Conservation (phyloP, 1,140 invertebrate species). For the Physella acuta region DNA sequence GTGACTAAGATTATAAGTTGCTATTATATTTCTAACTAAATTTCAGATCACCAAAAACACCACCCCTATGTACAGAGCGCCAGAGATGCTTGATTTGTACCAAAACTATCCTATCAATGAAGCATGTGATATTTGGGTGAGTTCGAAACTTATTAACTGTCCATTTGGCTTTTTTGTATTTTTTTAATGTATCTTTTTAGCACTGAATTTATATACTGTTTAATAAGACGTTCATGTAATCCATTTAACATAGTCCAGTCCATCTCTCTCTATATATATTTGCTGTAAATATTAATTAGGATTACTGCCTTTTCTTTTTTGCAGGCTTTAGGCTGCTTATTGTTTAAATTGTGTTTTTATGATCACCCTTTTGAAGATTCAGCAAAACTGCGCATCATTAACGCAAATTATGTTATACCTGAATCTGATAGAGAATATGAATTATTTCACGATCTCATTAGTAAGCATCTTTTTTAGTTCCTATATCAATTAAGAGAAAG, state of each 20-base stretch:
- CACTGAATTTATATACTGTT: too few relatives aligned
- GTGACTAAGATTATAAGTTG: background rate
- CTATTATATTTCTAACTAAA: constrained; percentile 9
- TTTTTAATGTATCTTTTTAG: too few relatives aligned
- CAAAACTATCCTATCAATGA: constrained; percentile 86
- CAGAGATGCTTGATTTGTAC: constrained; percentile 98
- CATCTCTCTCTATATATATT: too few relatives aligned
- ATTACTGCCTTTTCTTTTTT: background rate
- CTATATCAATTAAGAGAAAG: background rate
- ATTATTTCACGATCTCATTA: constrained; percentile 87
- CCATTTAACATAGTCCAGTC: too few relatives aligned
- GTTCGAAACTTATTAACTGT: too few relatives aligned
- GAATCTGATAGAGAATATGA: constrained; percentile 76
- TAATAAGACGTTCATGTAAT: too few relatives aligned
- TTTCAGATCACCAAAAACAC: constrained; percentile 67
- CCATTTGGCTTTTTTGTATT: too few relatives aligned
- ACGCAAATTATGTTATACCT: constrained; percentile 90
- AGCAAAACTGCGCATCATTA: constrained; percentile 91
- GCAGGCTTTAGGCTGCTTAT: constrained; percentile 87
- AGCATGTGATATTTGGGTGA: constrained; percentile 86
- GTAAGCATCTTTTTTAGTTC: constrained; percentile 63
- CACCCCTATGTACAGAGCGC: constrained; percentile 75
- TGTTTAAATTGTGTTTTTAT: constrained; percentile 89
- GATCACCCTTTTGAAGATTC: constrained; percentile 96
- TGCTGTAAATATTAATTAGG: too few relatives aligned